phyloP scores from a whole-genome alignment of 1,140 invertebrate genomes.

The Cepaea nemoralis region DNA sequence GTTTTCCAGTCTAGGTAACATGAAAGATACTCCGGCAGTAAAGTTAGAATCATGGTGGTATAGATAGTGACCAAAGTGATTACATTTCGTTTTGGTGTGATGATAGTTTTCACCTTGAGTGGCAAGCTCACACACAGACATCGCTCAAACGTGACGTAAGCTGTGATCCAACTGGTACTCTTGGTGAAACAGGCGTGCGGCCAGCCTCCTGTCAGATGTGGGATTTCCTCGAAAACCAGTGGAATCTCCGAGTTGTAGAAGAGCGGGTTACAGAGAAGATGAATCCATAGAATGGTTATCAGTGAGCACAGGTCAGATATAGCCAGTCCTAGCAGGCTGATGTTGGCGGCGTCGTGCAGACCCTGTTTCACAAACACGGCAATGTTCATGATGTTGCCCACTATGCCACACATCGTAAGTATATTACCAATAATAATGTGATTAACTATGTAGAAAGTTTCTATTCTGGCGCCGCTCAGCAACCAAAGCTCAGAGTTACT shows the following conservation, averaged over 20 bases:
- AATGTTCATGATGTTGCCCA: background rate
- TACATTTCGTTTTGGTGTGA: background rate
- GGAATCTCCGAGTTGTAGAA: background rate
- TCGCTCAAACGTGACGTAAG: slow-evolving; percentile 1
- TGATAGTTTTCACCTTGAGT: slow-evolving; percentile 4
- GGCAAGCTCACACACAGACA: background rate
- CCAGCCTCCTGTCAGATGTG: background rate
- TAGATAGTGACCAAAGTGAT: background rate
- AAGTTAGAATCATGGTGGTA: background rate
- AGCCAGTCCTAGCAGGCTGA: background rate
- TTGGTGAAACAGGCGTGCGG: background rate
- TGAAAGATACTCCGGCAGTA: background rate
- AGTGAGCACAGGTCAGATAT: background rate
- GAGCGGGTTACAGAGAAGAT: background rate
- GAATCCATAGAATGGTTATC: background rate
- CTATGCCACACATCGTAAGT: background rate
- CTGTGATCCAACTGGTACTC: slow-evolving; percentile 4
- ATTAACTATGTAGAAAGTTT: background rate
- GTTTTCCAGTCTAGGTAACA: background rate
- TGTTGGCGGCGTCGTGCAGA: background rate
- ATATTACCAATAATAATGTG: background rate
- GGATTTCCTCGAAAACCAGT: background rate
- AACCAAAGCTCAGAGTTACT: no score
- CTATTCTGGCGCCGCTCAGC: background rate
- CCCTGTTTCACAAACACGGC: background rate